Conservation (phyloP, 2,888 invertebrate species). For the Eupithecia vulgata region DNA sequence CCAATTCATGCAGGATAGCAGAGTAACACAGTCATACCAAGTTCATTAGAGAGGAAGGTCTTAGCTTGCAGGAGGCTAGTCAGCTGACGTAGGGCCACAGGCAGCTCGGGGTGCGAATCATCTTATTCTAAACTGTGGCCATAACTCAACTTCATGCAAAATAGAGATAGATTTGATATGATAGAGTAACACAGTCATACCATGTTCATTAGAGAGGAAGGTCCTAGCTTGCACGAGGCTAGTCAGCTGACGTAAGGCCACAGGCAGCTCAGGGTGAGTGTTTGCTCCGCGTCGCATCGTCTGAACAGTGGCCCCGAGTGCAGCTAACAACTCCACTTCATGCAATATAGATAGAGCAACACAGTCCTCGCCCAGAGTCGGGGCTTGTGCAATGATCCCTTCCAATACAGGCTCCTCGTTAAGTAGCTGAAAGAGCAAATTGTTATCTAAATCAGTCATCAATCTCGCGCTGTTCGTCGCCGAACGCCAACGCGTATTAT, state of each 20-base stretch:
- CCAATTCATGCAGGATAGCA: slow-evolving; percentile 90
- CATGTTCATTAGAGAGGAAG: slow-evolving; percentile 41
- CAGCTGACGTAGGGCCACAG: slow-evolving; percentile 87
- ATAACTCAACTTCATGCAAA: slow-evolving; percentile 88
- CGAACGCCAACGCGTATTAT: too few relatives aligned
- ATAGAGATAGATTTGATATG: too few relatives aligned
- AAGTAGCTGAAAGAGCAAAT: slow-evolving; percentile 60
- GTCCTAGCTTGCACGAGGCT: slow-evolving; percentile 71
- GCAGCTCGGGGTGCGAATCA: slow-evolving; percentile 89
- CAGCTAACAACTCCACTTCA: slow-evolving; percentile 89
- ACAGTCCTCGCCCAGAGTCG: slow-evolving; percentile 88
- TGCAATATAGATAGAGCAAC: slow-evolving; percentile 89
- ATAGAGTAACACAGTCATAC: slow-evolving; percentile 86
- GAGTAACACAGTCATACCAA: slow-evolving; percentile 84
- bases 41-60: slow-evolving; percentile 5
- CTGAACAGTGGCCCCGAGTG: slow-evolving; percentile 86
- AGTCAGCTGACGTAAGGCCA: slow-evolving; percentile 87
- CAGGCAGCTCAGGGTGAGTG: slow-evolving; percentile 88
- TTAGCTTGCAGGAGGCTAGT: slow-evolving; percentile 79
- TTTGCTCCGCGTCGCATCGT: slow-evolving; percentile 87
- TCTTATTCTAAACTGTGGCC: too few relatives aligned
- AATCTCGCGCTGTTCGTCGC: too few relatives aligned
- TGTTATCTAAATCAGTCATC: too few relatives aligned
- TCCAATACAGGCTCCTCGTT: slow-evolving; percentile 82
- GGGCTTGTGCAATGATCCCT: slow-evolving; percentile 88